A percentile compares a stretch with the other conserved stretches of the same genome.
phyloP scores from a whole-genome alignment of 2,113 vertebrate genomes.

The Loxodonta africana region DNA sequence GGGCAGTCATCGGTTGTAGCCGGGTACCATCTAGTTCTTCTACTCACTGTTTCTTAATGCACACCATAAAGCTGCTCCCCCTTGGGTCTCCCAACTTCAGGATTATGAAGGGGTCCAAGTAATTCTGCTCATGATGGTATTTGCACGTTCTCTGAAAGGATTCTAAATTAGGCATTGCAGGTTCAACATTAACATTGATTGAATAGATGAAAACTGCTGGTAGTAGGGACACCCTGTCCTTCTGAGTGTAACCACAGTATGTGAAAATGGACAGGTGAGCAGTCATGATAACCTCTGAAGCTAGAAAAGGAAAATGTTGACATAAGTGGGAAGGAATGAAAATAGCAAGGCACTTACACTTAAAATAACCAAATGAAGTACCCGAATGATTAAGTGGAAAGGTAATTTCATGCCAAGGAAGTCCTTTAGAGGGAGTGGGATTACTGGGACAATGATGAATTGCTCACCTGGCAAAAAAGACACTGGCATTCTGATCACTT shows the following conservation, averaged over 20 bases:
- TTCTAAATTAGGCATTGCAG: slow-evolving; percentile 37
- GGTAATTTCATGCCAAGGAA: slow-evolving; percentile 65
- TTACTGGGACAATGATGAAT: slow-evolving; percentile 54
- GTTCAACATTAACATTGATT: slow-evolving; percentile 20
- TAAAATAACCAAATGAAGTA: slow-evolving; percentile 66
- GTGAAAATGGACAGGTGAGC: slow-evolving; percentile 58
- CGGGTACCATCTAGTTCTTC: too few species aligned
- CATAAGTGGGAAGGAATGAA: slow-evolving; percentile 66
- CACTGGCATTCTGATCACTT: slow-evolving; percentile 14
- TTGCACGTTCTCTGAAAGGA: slow-evolving; percentile 25
- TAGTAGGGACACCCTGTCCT: background rate
- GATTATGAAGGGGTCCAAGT: background rate
- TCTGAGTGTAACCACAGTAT: slow-evolving; percentile 32
- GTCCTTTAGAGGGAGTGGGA: background rate
- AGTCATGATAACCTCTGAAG: slow-evolving; percentile 48
- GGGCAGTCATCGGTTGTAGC: too few species aligned
- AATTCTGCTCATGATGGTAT: slow-evolving; percentile 38
- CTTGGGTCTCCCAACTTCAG: background rate
- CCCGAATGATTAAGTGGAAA: slow-evolving; percentile 69
- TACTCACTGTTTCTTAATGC: background rate
- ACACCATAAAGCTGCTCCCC: background rate
- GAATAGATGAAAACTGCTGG: slow-evolving; percentile 27
- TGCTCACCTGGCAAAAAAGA: slow-evolving; percentile 24
- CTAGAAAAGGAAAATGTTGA: slow-evolving; percentile 32
- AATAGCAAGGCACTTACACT: slow-evolving; percentile 53